phyloP scores from a whole-genome alignment of 2,113 vertebrate species.

The Leucopsar rothschildi region DNA sequence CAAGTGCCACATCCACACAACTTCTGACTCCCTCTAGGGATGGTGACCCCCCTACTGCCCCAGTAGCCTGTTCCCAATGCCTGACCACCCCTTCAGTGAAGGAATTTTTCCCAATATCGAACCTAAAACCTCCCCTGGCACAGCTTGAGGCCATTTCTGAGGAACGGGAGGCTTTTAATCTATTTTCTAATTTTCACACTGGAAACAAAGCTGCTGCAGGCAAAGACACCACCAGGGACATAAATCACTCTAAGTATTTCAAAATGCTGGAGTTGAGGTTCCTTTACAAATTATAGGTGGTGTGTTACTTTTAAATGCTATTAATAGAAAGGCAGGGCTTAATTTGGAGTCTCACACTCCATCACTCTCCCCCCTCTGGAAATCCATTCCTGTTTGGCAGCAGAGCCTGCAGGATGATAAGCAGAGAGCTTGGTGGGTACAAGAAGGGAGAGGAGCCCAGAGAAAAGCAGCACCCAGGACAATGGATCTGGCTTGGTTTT shows the following conservation, averaged over 20 bases:
- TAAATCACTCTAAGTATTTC: not conserved
- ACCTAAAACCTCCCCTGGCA: not conserved
- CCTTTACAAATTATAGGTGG: not conserved
- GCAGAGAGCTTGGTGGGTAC: not conserved
- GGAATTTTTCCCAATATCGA: not conserved
- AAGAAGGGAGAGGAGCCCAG: not conserved
- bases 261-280: not conserved
- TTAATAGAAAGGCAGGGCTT: not conserved
- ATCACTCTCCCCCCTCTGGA: not conserved
- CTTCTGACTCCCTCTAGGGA: not conserved
- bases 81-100: not conserved
- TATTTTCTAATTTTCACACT: not conserved
- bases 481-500: not conserved
- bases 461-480: not conserved
- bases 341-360: not conserved
- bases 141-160: not conserved
- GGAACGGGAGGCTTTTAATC: not conserved
- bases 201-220: not conserved
- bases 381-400: not conserved
- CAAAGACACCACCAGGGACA: not conserved
- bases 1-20: not conserved
- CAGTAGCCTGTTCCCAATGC: not conserved
- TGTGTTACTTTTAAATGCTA: not conserved
- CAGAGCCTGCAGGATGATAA: not conserved
- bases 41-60: not conserved